Evolutionary conservation across 2,113 vertebrate genomes (phyloP).

Genomic region (Salminus brasiliensis): DNA sequence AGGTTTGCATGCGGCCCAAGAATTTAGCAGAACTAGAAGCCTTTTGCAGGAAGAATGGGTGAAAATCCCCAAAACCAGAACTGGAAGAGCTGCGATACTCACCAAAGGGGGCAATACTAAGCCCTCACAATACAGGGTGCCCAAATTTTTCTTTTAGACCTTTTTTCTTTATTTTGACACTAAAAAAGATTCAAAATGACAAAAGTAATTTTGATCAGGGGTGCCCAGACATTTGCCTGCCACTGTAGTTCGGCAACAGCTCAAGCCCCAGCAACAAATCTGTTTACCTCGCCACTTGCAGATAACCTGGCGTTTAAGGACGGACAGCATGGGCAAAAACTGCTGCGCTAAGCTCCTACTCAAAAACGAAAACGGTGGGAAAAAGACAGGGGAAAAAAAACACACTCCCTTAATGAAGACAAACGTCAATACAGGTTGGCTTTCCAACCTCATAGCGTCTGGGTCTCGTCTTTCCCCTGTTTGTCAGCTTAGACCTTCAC

Average conservation of each 20-base stretch:
- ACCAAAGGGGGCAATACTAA: too few species aligned
- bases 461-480: background rate
- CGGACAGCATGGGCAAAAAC: background rate
- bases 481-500: background rate
- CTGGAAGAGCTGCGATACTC: too few species aligned
- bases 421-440: conserved; percentile 1
- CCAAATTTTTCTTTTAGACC: too few species aligned
- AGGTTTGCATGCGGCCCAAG: too few species aligned
- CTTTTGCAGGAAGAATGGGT: too few species aligned
- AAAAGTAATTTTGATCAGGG: too few species aligned
- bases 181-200: too few species aligned
- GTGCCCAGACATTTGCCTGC: too few species aligned
- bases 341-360: background rate
- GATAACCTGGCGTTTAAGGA: background rate
- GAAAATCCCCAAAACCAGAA: too few species aligned
- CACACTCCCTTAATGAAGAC: conserved; percentile 21
- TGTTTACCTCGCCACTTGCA: background rate
- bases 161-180: too few species aligned
- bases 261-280: background rate
- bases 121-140: too few species aligned
- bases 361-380: background rate
- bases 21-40: too few species aligned
- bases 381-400: background rate
- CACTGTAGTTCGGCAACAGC: background rate
- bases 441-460: background rate